Evolutionary conservation across 2,888 invertebrate species (phyloP), one percentile per base, ranked within the genome.

Genomic region (Itoplectis maculator): DNA sequence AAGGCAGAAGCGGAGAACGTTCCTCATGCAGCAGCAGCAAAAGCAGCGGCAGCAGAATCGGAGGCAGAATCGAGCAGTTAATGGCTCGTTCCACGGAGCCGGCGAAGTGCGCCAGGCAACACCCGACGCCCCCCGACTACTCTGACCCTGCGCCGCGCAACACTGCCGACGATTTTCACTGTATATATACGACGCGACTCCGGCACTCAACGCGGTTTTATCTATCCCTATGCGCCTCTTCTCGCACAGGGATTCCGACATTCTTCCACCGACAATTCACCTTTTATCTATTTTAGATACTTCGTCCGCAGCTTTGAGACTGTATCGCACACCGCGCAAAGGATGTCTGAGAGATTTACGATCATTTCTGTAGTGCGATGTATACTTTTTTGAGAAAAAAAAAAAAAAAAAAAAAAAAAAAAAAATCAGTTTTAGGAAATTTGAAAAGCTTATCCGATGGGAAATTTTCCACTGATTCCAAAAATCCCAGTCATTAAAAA

Each of bases 31-130:
- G 61, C 63, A 40, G 73, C 70, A 37, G 18, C 69, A 51, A 66
- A n/a, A n/a, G 47, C 73, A 23, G 75, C 68, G 68, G 76, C 79
- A 70, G 73, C n/a, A 81, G 85, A 79, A 84, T 81, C 84, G 80
- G 80, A 81, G 81, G 83, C 83, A 78, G 72, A 84, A 83, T 85
- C 83, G 84, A 83, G 81, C 82, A 76, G 79, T 79, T 80, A 83
- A 83, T 83, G 79, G 82, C 82, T 77, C 79, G 79, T 83, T 83
- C 72, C 79, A 74, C 59, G n/a, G 82, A 56, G 29, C 69, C 69
- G 63, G 69, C 76, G 29, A 83, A 77, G 82, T 80, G 76, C 82
- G 56, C 79, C 23, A 73, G 79, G 76, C 79, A 83, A 79, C 82
- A 83, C 82, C 82, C 82, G 82, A n/a, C n/a, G n/a, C n/a, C n/a